Conservation (phyloP, 2,797 vertebrate species). For the Helicolenus hilgendorfi region DNA sequence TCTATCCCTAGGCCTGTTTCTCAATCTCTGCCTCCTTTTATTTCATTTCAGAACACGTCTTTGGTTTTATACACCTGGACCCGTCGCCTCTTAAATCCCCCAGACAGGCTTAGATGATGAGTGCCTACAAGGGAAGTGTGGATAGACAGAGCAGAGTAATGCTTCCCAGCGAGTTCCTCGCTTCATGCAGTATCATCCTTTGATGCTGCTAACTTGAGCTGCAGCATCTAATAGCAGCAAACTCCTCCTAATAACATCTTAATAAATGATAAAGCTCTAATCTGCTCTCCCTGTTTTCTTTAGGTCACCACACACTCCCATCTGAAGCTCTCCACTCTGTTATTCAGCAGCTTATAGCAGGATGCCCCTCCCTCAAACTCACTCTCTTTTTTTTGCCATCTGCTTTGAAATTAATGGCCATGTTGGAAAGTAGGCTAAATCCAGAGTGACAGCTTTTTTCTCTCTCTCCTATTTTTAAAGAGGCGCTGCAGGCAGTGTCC, state of each 20-base stretch:
- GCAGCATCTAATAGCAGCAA: neutral
- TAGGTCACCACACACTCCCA: conserved; percentile 37
- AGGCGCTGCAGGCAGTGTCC: conserved; percentile 73
- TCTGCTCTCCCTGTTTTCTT: conserved; percentile 51
- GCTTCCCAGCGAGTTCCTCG: neutral
- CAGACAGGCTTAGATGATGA: conserved; percentile 31
- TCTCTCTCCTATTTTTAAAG: conserved; percentile 77
- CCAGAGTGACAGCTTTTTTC: conserved; percentile 84
- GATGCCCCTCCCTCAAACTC: conserved; percentile 58
- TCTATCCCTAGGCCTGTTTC: conserved; percentile 17
- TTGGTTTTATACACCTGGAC: conserved; percentile 53
- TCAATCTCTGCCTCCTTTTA: conserved; percentile 43
- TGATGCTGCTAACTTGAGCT: conserved; percentile 20
- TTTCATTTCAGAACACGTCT: conserved; percentile 54
- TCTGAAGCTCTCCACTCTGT: conserved; percentile 61
- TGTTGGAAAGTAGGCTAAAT: conserved; percentile 90
- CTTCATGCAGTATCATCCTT: neutral
- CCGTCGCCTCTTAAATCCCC: conserved; percentile 45
- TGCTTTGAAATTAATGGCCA: conserved; percentile 90
- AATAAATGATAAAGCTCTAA: conserved; percentile 49
- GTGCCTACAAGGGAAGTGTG: conserved; percentile 50
- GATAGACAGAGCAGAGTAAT: conserved; percentile 11
- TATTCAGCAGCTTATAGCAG: conserved; percentile 73
- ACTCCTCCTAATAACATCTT: conserved; percentile 18
- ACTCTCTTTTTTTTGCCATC: conserved; percentile 77